phyloP scores from a whole-genome alignment of 2,888 invertebrate genomes.

The Ferrisia virgata region DNA sequence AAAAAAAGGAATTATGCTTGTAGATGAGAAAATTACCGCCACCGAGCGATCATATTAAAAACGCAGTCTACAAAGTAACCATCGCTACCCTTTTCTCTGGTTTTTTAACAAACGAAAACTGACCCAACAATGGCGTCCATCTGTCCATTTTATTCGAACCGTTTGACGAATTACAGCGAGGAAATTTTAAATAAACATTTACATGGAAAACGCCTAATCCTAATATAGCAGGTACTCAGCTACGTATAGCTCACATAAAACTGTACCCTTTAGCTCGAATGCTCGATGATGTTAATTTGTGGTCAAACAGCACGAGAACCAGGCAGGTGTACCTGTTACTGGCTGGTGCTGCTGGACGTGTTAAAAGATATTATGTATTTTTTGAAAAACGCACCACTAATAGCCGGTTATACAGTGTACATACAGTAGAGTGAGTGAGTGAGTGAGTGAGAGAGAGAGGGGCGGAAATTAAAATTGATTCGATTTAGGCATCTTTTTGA shows the following conservation, averaged over 20 bases:
- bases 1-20: too few species aligned
- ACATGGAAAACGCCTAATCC: background rate
- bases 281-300: background rate
- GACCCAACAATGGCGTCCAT: background rate
- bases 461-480: constrained; percentile 13
- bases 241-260: too few species aligned
- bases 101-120: background rate
- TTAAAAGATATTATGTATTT: background rate
- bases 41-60: too few species aligned
- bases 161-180: background rate
- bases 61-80: too few species aligned
- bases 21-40: too few species aligned
- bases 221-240: background rate
- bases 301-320: background rate
- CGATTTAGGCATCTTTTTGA: background rate
- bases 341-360: background rate
- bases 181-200: constrained; percentile 1
- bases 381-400: background rate
- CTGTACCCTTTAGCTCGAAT: background rate
- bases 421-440: too few species aligned
- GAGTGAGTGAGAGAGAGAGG: background rate
- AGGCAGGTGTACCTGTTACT: background rate
- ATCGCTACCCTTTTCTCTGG: too few species aligned
- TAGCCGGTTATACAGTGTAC: background rate
- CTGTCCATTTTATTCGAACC: background rate